These are phyloP conservation scores for Holacanthus passer DNA, from an alignment of 2,113 vertebrate species.

Conservation along the genomic window DNA sequence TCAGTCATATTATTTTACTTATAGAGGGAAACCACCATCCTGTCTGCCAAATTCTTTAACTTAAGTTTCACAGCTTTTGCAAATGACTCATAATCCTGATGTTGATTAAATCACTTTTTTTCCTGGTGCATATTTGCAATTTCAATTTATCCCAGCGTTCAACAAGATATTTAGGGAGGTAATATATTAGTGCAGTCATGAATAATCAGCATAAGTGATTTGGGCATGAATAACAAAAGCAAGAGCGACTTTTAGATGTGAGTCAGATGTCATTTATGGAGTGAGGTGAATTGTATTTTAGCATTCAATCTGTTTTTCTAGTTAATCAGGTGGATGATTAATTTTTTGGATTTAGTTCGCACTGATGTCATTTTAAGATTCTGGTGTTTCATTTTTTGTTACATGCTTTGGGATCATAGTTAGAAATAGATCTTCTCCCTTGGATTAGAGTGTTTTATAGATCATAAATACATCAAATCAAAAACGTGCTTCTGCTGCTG, in stretches of 20 bases:
- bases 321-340: not conserved
- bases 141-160: not conserved
- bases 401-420: not conserved
- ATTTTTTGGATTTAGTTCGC: not conserved
- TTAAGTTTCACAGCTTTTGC: not conserved
- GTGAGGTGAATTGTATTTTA: not conserved
- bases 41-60: not conserved
- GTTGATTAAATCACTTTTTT: not conserved
- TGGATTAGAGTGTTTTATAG: not conserved
- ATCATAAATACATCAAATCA: not conserved
- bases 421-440: not conserved
- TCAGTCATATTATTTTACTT: not conserved
- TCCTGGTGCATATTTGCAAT: not conserved
- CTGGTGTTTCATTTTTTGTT: not conserved
- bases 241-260: not conserved
- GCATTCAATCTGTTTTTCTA: not conserved
- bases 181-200: not conserved
- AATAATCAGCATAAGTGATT: not conserved
- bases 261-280: not conserved
- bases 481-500: not conserved
- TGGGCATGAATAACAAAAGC: not conserved
- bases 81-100: not conserved
- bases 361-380: not conserved
- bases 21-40: not conserved
- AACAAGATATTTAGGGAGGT: not conserved